phyloP scores from a whole-genome alignment of 2,888 invertebrate species.

The Chaetoderma sp. region DNA sequence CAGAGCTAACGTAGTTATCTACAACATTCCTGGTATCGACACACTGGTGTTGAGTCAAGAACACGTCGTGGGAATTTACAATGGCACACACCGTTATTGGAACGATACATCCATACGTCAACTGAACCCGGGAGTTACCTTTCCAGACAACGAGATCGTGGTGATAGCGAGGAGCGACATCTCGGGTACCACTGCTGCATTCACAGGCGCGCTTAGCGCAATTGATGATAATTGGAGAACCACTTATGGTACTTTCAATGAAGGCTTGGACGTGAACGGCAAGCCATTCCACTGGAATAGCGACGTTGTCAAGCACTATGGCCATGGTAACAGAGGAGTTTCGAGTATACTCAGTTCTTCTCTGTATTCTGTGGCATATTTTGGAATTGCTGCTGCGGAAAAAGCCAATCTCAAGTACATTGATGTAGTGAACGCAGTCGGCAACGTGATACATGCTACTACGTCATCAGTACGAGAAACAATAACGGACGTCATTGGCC shows the following conservation, averaged over 20 bases:
- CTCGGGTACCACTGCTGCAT: conserved; percentile 61
- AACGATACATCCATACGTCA: conserved; percentile 44
- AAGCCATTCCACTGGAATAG: conserved; percentile 42
- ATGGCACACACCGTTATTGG: conserved; percentile 56
- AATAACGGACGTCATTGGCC: too few relatives aligned
- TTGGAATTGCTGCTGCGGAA: conserved; percentile 49
- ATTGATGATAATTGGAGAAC: conserved; percentile 48
- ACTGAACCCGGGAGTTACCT: conserved; percentile 39
- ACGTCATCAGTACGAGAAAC: conserved; percentile 40
- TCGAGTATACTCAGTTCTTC: conserved; percentile 49
- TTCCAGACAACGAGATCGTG: conserved; percentile 48
- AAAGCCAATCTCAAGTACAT: conserved; percentile 39
- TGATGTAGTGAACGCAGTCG: conserved; percentile 43
- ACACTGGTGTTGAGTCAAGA: conserved; percentile 42
- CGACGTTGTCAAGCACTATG: conserved; percentile 41
- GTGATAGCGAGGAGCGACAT: conserved; percentile 57
- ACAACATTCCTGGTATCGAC: conserved; percentile 46
- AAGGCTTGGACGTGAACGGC: neutral
- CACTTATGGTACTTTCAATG: neutral
- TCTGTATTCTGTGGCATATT: conserved; percentile 54
- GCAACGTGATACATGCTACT: conserved; percentile 39
- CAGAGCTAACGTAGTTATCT: conserved; percentile 58
- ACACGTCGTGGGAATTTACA: conserved; percentile 59
- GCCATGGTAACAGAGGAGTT: conserved; percentile 47
- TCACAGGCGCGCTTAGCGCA: conserved; percentile 53